These are phyloP conservation scores for Ricordea florida DNA, from an alignment of 92 coral and sea anemone species.

Conservation along the genomic window DNA sequence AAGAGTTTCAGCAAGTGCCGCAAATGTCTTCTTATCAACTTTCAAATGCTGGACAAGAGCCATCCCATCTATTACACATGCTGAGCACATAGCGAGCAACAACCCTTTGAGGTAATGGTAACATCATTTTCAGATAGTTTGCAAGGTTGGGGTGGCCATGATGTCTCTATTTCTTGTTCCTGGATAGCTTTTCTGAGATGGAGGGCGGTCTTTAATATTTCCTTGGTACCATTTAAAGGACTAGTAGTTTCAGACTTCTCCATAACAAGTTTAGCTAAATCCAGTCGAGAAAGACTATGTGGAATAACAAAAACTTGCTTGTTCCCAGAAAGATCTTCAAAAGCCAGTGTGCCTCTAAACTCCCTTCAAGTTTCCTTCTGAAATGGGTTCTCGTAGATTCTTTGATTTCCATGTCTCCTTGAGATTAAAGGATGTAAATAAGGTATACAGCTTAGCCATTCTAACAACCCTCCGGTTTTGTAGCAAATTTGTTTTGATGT, in stretches of 20 bases:
- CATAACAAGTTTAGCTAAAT: conserved; percentile 16
- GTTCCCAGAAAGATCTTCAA: conserved; percentile 42
- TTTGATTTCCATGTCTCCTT: conserved; percentile 17
- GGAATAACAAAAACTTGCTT: conserved; percentile 31
- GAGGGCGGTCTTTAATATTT: conserved; percentile 20
- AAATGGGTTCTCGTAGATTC: conserved; percentile 47
- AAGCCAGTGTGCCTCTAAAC: conserved; percentile 26
- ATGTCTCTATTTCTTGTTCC: conserved; percentile 1
- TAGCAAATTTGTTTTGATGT: conserved; percentile 23
- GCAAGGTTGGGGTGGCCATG: conserved; percentile 54
- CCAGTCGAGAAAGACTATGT: conserved; percentile 16
- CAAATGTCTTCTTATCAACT: conserved; percentile 18
- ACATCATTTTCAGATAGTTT: conserved; percentile 22
- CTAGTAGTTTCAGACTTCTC: conserved; percentile 1
- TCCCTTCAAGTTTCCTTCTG: conserved; percentile 50
- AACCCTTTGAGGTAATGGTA: conserved; percentile 13
- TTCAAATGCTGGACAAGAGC: conserved; percentile 22
- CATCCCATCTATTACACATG: conserved; percentile 12
- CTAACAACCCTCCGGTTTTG: conserved; percentile 34
- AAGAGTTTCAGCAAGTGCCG: neutral
- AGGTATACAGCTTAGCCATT: conserved; percentile 29
- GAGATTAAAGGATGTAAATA: conserved; percentile 18
- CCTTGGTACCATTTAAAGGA: neutral
- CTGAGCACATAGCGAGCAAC: conserved; percentile 35
- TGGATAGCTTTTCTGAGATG: conserved; percentile 31